Percentiles rank a stretch among this genome's conserved stretches.
These are phyloP conservation scores for Eupithecia pulchellata DNA, from an alignment of 2,888 invertebrate species.

Conservation along the genomic window DNA sequence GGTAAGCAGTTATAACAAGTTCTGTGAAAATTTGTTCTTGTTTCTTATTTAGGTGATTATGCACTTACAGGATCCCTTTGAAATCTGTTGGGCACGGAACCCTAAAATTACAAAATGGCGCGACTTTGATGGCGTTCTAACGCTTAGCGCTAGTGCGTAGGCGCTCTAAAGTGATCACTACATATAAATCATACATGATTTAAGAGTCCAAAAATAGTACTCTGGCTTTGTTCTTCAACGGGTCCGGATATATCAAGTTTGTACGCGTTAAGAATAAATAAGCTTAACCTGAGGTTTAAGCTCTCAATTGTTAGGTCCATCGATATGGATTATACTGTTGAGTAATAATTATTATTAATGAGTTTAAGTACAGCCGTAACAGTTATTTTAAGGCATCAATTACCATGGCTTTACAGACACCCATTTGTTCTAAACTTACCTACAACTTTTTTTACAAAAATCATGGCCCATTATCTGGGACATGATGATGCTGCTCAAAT, in stretches of 20 bases:
- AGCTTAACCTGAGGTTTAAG: not conserved
- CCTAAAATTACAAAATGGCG: not conserved
- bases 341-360: not conserved
- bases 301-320: not conserved
- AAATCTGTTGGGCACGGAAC: not conserved
- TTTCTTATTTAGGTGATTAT: not conserved
- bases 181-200: constrained; percentile 36
- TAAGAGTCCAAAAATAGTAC: constrained; percentile 43
- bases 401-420: not conserved
- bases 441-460: too few relatives aligned
- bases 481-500: too few relatives aligned
- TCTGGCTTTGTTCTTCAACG: constrained; percentile 44
- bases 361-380: not conserved
- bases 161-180: not conserved
- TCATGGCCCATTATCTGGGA: too few relatives aligned
- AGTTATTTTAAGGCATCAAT: not conserved
- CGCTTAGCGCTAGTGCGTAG: not conserved
- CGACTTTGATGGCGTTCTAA: not conserved
- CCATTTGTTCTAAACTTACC: too few relatives aligned
- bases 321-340: not conserved
- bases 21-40: not conserved
- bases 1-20: not conserved
- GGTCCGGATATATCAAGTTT: constrained; percentile 22
- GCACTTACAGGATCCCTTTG: not conserved
- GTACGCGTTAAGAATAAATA: not conserved